Evolutionary conservation across 2,113 vertebrate species (phyloP).

Genomic region (Amphiprion percula): DNA sequence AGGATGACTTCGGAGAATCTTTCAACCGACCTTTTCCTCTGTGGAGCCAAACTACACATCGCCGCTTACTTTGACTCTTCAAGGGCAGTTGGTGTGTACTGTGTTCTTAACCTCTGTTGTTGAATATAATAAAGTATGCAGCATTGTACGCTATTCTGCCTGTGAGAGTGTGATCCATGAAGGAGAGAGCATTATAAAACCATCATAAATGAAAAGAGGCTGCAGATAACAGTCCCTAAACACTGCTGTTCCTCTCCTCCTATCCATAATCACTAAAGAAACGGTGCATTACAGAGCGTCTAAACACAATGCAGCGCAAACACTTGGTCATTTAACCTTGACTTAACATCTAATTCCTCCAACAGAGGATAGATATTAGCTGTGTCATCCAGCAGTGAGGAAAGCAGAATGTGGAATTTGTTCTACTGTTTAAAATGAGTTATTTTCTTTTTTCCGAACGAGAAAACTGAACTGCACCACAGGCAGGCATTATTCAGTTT

Average conservation of each 20-base stretch:
- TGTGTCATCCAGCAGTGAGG: constrained; percentile 38
- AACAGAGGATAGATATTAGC: constrained; percentile 42
- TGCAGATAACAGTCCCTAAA: constrained; percentile 67
- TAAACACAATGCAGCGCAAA: constrained; percentile 52
- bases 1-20: no score
- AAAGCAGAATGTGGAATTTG: constrained; percentile 33
- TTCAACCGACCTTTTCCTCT: constrained; percentile 9
- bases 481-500: constrained; percentile 17
- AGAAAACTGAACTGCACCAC: constrained; percentile 9
- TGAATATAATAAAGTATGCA: constrained; percentile 69
- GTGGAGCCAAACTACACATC: constrained; percentile 19
- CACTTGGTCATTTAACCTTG: constrained; percentile 63
- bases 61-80: constrained; percentile 28
- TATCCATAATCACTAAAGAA: constrained; percentile 60
- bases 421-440: constrained; percentile 19
- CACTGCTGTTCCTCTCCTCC: constrained; percentile 47
- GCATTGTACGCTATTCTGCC: constrained; percentile 48
- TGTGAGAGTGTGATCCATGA: constrained; percentile 73
- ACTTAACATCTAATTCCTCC: constrained; percentile 58
- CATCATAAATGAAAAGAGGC: constrained; percentile 72
- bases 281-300: constrained; percentile 38
- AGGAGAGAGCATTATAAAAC: constrained; percentile 72
- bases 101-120: constrained; percentile 67
- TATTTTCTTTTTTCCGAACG: constrained; percentile 6
- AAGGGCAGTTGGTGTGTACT: constrained; percentile 48